Evolutionary conservation across 2,888 invertebrate genomes (phyloP).

Genomic region (Heliconius ethilla): DNA sequence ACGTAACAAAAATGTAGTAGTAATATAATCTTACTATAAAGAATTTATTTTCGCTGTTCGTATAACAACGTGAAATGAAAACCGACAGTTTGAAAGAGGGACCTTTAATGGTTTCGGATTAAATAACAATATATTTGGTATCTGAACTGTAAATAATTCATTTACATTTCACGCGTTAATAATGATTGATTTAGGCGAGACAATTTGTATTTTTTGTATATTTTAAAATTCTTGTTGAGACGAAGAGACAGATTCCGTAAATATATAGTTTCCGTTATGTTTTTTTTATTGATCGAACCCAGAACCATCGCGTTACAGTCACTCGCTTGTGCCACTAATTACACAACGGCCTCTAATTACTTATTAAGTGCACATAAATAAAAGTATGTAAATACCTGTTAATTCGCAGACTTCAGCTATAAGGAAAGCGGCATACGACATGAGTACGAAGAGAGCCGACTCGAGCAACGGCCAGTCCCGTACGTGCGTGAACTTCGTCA

Average conservation of each 20-base stretch:
- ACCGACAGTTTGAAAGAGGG: neutral
- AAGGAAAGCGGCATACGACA: conserved; percentile 98
- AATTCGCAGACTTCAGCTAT: conserved; percentile 97
- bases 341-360: neutral
- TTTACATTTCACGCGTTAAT: neutral
- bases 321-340: too few relatives aligned
- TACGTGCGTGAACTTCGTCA: conserved; percentile 97
- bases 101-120: conserved; percentile 17
- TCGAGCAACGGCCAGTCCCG: conserved; percentile 97
- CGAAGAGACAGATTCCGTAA: too few relatives aligned
- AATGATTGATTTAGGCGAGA: neutral
- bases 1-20: neutral
- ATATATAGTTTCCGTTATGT: too few relatives aligned
- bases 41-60: neutral
- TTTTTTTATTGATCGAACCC: too few relatives aligned
- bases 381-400: conserved; percentile 86
- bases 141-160: neutral
- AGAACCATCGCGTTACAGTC: too few relatives aligned
- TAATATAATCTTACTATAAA: conserved; percentile 1
- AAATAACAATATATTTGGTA: conserved; percentile 6
- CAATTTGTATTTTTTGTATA: neutral
- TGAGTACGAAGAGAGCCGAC: conserved; percentile 97
- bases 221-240: too few relatives aligned
- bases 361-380: neutral
- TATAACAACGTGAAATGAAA: neutral